These are phyloP conservation scores for Brachyrhaphis roseni DNA, from an alignment of 2,797 vertebrate species.

Conservation along the genomic window DNA sequence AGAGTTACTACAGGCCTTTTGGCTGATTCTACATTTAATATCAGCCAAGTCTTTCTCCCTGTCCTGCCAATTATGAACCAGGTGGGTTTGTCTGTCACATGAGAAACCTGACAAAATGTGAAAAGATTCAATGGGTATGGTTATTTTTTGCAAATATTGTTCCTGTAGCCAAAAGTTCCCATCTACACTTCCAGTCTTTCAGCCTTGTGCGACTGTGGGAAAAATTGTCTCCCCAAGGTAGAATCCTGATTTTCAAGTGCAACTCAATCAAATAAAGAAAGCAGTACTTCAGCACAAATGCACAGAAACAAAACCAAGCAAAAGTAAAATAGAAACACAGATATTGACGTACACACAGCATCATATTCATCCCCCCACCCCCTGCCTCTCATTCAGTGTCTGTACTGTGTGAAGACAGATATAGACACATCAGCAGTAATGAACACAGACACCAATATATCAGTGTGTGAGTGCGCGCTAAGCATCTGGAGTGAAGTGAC, in stretches of 20 bases:
- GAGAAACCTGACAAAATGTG: neutral
- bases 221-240: neutral
- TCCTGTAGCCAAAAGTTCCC: neutral
- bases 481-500: slow-evolving; percentile 72
- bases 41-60: neutral
- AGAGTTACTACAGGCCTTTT: neutral
- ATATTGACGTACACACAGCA: slow-evolving; percentile 29
- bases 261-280: slow-evolving; percentile 20
- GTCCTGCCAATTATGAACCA: neutral
- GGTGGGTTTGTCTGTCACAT: neutral
- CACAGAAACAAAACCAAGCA: slow-evolving; percentile 20
- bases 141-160: neutral
- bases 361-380: slow-evolving; percentile 31
- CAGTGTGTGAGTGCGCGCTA: slow-evolving; percentile 67
- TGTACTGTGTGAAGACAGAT: slow-evolving; percentile 57
- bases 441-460: slow-evolving; percentile 81
- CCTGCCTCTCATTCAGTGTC: slow-evolving; percentile 47
- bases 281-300: slow-evolving; percentile 15
- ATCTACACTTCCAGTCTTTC: neutral
- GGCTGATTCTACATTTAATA: neutral
- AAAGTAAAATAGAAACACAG: slow-evolving; percentile 28
- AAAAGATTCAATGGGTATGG: neutral
- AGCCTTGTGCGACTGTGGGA: neutral
- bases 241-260: slow-evolving; percentile 18
- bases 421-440: slow-evolving; percentile 77